Evolutionary conservation across 1,140 invertebrate species (phyloP).

Genomic region (Druon quercuslanigerum): DNA sequence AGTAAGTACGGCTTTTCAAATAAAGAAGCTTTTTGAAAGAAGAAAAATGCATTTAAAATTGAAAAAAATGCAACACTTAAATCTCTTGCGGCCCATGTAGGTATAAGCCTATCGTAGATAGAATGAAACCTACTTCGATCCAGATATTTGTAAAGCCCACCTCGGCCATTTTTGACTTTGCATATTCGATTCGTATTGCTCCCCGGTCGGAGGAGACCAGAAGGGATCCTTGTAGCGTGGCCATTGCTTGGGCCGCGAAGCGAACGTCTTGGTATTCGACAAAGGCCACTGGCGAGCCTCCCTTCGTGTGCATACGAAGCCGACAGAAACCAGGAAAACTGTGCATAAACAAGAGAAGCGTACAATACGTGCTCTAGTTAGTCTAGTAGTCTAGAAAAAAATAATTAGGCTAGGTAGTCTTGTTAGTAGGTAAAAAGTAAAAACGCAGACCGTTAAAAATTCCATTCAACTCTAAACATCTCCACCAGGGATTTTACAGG

Average conservation of each 20-base stretch:
- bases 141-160: conserved; percentile 78
- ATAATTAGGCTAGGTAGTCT: background rate
- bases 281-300: conserved; percentile 94
- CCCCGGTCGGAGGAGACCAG: conserved; percentile 95
- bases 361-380: conserved; percentile 66
- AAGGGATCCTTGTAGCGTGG: conserved; percentile 94
- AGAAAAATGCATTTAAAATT: background rate
- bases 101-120: conserved; percentile 54
- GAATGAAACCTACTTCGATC: conserved; percentile 75
- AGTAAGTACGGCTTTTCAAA: no score
- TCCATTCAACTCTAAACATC: background rate
- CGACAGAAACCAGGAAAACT: conserved; percentile 98
- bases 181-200: conserved; percentile 98
- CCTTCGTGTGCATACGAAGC: conserved; percentile 97
- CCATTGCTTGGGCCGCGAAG: conserved; percentile 93
- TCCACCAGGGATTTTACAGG: background rate
- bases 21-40: no score
- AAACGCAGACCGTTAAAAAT: conserved; percentile 20
- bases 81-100: conserved; percentile 11
- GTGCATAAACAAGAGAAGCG: conserved; percentile 79
- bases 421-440: no score
- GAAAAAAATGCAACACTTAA: background rate
- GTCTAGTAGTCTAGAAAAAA: conserved; percentile 18
- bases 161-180: conserved; percentile 97
- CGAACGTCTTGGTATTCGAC: conserved; percentile 96